Base-by-base conservation (phyloP, 2,888 invertebrate species). In the Drosophila cracens region DNA sequence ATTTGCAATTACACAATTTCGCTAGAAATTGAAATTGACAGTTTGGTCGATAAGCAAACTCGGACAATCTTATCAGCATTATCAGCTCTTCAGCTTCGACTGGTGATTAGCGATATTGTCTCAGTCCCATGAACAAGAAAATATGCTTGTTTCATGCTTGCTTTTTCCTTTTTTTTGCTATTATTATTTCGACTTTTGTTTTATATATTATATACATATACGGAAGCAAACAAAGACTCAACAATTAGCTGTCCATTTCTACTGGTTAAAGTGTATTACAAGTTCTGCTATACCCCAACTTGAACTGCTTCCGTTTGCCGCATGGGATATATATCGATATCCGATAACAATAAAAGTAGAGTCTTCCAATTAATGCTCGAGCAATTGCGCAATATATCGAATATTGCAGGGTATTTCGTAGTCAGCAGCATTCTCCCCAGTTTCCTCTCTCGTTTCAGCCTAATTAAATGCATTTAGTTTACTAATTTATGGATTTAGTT, bases 61-160 rank as follows among this genome's bases (percentile, higher is more conserved):
- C 10, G 7, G 18, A 18, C 61, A 68, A 68, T 83, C 83, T 86
- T 81, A 86, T 82, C 86, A 65, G n/a, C 27, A 34, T 21, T 70
- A 69, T 70, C 58, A 46, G 61, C 52, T 34, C 25, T 33, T 33
- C 21, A 18, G 16, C 49, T 33, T 40, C 61, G 62, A 59, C 34
- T 29, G 56, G 18, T 53, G 36, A 38, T 52, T 66, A 52, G 1
- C 21, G 34, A 29, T 53, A 51, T 21, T 31, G 31, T 52, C n/a
- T 46, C 21, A 57, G 29, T 40, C 8, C 6, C 36, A 11, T 18
- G 11, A 5, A 18, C 49, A 10, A 27, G 2, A 29, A 29, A 3
- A n/a, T 21, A 29, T 13, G 1, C 1, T 27, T 11, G 11, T 29
- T 29, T 18, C 27, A 29, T 29, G 18, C 27, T 18, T 29, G 11